Percentiles rank a stretch among this genome's conserved stretches.
These are phyloP conservation scores for Urocitellus parryii DNA, from an alignment of 2,113 vertebrate genomes.

Conservation along the genomic window DNA sequence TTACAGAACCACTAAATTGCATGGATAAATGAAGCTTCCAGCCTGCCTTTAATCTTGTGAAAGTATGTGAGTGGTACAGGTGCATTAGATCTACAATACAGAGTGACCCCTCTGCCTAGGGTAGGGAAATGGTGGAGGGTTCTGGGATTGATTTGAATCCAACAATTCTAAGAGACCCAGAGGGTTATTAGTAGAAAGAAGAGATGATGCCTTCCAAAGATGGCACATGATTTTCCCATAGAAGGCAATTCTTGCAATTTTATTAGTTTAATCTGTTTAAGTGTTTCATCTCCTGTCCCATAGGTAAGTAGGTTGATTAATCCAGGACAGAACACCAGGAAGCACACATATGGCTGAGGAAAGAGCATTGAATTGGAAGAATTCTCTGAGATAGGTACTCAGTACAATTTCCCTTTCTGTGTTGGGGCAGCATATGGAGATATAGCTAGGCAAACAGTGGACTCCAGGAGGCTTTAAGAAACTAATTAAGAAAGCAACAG, in stretches of 20 bases:
- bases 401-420: neutral
- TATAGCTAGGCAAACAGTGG: neutral
- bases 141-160: neutral
- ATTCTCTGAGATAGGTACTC: neutral
- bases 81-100: neutral
- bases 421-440: accelerated
- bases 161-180: neutral
- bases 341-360: neutral
- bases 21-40: neutral
- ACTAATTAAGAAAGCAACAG: neutral
- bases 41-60: neutral
- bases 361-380: neutral
- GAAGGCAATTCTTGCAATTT: neutral
- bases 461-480: neutral
- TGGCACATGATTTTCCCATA: neutral
- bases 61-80: neutral
- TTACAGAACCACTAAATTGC: neutral
- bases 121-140: neutral
- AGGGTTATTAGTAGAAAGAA: neutral
- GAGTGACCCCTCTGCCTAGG: neutral
- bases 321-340: neutral
- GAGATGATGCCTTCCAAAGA: neutral
- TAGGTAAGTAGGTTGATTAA: neutral
- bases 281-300: neutral
- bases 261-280: neutral